phyloP scores from a whole-genome alignment of 1,140 invertebrate species.

The Ceratitis capitata region DNA sequence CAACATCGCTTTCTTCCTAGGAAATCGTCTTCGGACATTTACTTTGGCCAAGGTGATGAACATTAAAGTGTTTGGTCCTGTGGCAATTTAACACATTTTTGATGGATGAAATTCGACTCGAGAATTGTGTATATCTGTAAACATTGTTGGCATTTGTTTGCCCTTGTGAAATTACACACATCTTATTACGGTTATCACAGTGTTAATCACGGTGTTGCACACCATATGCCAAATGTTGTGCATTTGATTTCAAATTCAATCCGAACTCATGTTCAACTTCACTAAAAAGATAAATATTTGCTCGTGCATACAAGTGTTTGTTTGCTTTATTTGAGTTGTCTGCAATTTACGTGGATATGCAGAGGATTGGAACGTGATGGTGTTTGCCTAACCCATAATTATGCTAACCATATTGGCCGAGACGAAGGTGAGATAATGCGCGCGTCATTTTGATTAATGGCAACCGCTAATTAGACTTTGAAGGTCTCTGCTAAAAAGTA shows the following conservation, averaged over 20 bases:
- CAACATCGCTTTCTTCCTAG: too few species aligned
- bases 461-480: slow-evolving; percentile 17
- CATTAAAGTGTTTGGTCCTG: background rate
- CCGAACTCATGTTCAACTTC: background rate
- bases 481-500: background rate
- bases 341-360: background rate
- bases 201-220: background rate
- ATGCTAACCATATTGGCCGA: slow-evolving; percentile 2
- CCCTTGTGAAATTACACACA: background rate
- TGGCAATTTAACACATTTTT: background rate
- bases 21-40: background rate
- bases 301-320: background rate
- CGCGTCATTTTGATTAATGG: slow-evolving; percentile 25
- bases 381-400: slow-evolving; percentile 29
- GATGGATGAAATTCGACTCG: background rate
- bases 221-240: slow-evolving; percentile 14
- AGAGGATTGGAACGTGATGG: background rate
- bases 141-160: background rate
- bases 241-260: background rate
- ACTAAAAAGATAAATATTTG: slow-evolving; percentile 20
- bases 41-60: background rate
- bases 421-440: slow-evolving; percentile 21
- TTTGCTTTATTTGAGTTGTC: slow-evolving; percentile 36
- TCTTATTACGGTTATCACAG: background rate
- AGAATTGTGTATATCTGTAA: background rate